These are phyloP conservation scores for Agrochola litura DNA, from an alignment of 2,888 invertebrate species.

Conservation along the genomic window DNA sequence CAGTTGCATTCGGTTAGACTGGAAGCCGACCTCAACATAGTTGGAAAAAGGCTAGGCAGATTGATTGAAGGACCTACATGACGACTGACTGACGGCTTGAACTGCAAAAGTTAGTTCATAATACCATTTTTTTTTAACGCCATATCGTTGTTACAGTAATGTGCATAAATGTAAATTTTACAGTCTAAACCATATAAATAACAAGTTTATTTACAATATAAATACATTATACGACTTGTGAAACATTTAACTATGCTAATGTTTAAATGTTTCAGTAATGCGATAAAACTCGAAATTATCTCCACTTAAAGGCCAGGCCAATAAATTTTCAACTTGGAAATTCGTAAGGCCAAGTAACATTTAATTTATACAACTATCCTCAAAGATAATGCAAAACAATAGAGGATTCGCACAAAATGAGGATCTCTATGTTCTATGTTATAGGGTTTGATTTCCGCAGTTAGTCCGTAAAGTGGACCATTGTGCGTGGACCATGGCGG, in stretches of 20 bases:
- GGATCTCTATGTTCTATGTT: no score
- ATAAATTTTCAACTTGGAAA: not conserved
- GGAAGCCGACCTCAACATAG: no score
- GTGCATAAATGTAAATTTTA: not conserved
- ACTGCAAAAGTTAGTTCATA: no score
- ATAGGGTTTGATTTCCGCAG: no score
- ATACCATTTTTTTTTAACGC: no score
- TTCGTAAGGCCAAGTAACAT: not conserved
- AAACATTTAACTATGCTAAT: constrained; percentile 7
- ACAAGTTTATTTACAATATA: not conserved
- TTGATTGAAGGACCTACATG: not conserved
- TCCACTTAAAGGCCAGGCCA: not conserved
- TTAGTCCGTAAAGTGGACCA: no score
- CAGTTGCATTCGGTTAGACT: no score
- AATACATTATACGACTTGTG: not conserved
- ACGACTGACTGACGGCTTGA: no score
- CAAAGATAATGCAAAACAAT: not conserved
- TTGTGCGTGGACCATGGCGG: no score
- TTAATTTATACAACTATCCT: not conserved
- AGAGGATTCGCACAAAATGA: not conserved
- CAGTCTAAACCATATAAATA: not conserved
- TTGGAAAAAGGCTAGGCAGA: no score
- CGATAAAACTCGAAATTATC: not conserved
- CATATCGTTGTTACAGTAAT: not conserved
- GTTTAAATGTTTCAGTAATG: not conserved